Conservation (phyloP, 1,140 invertebrate genomes). For the Platorchestia sp. region DNA sequence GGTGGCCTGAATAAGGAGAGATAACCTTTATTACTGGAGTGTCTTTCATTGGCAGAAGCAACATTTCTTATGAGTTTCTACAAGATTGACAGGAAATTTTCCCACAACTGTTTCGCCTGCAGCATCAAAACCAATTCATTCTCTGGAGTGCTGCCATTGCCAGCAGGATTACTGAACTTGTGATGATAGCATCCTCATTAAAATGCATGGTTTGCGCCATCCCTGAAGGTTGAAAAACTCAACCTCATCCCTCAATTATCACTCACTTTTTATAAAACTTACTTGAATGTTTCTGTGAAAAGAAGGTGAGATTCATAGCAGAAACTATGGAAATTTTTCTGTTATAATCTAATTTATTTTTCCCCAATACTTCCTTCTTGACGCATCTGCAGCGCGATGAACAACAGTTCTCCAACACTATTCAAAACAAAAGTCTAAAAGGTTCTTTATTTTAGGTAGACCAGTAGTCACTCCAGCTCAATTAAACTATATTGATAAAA, state of each 20-base stretch:
- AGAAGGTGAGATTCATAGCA: not conserved
- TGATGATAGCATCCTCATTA: too few species aligned
- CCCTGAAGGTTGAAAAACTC: not conserved
- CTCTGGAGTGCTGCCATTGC: not conserved
- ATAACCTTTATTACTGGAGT: too few species aligned
- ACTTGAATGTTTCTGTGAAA: not conserved
- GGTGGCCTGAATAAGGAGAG: too few species aligned
- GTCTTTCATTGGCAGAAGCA: not conserved
- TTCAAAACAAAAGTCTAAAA: not conserved
- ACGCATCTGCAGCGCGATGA: not conserved
- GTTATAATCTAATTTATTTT: not conserved
- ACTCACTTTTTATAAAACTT: not conserved
- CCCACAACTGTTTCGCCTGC: not conserved
- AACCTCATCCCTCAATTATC: not conserved
- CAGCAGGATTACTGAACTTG: not conserved
- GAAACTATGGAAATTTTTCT: not conserved
- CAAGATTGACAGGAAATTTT: not conserved
- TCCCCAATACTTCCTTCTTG: not conserved
- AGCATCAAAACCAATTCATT: not conserved
- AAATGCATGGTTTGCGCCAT: too few species aligned
- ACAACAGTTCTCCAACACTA: not conserved
- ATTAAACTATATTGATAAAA: not conserved
- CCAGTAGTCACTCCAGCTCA: not conserved
- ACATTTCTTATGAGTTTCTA: not conserved
- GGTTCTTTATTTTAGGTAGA: not conserved